Evolutionary conservation across 2,797 vertebrate genomes (phyloP).

Genomic region (Okamejei kenojei): DNA sequence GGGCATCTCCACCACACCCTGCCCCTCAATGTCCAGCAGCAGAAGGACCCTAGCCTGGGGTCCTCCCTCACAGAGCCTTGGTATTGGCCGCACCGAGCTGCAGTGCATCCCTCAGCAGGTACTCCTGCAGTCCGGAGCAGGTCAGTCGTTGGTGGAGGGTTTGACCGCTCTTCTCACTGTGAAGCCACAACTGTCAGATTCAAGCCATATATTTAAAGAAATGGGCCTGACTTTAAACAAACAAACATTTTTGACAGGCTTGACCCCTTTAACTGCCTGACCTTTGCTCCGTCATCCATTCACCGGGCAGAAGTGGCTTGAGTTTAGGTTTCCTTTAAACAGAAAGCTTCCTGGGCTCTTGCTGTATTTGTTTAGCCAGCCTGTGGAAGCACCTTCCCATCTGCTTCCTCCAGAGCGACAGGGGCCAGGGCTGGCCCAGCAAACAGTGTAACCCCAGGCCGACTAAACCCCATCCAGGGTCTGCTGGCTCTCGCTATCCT

Average conservation of each 20-base stretch:
- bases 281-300: conserved; percentile 21
- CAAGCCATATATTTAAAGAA: not conserved
- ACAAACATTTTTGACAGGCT: not conserved
- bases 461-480: not conserved
- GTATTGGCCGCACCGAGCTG: no score
- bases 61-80: no score
- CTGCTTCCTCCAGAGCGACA: conserved; percentile 16
- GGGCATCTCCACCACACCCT: no score
- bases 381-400: not conserved
- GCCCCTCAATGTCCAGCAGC: no score
- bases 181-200: not conserved
- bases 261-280: not conserved
- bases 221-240: not conserved
- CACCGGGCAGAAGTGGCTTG: not conserved
- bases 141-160: not conserved
- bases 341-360: not conserved
- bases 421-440: not conserved
- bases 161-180: not conserved
- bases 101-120: no score
- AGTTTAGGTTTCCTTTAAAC: not conserved
- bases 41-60: no score
- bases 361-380: not conserved
- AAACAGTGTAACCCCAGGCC: not conserved
- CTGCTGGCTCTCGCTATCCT: not conserved
- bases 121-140: no score